phyloP scores from a whole-genome alignment of 1,140 invertebrate genomes.

The Acyrthosiphon pisum region DNA sequence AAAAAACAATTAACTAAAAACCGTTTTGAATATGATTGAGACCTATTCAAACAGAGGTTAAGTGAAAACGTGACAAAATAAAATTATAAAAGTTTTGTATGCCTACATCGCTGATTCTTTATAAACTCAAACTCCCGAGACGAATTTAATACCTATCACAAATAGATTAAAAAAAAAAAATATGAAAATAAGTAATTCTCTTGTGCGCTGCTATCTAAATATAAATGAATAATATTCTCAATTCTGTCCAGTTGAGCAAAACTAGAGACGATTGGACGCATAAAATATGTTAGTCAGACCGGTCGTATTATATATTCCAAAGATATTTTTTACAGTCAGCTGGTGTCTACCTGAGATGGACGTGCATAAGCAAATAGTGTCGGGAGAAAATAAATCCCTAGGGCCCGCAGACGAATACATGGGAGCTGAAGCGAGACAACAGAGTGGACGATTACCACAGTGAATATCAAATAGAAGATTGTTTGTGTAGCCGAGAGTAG shows the following conservation, averaged over 20 bases:
- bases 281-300: background rate
- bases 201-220: background rate
- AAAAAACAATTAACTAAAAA: background rate
- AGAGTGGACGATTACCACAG: background rate
- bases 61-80: background rate
- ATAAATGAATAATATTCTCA: background rate
- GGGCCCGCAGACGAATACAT: background rate
- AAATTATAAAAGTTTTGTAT: background rate
- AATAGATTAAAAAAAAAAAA: background rate
- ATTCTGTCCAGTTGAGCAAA: background rate
- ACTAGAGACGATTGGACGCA: background rate
- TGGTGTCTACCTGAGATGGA: background rate
- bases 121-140: background rate
- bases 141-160: background rate
- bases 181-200: background rate
- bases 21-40: background rate
- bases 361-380: background rate
- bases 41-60: background rate
- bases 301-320: background rate
- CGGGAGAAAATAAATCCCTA: background rate
- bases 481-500: background rate
- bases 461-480: background rate
- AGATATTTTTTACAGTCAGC: background rate
- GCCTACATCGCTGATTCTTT: background rate
- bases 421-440: background rate